phyloP scores from a whole-genome alignment of 2,888 invertebrate genomes.

The Scaptomyza flava region DNA sequence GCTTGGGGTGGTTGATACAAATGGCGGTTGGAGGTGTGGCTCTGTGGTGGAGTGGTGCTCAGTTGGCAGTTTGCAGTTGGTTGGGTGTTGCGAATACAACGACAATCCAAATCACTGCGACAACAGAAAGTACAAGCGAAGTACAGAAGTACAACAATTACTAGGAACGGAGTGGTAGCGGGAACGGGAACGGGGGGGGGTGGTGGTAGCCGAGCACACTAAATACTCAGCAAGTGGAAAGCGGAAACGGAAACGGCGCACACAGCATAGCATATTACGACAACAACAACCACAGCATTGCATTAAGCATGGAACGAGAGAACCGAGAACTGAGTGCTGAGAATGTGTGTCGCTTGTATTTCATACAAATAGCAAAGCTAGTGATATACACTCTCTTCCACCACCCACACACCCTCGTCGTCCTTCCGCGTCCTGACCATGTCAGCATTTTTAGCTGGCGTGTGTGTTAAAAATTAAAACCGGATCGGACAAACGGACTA shows the following conservation, averaged over 20 bases:
- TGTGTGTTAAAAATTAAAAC: conserved; percentile 67
- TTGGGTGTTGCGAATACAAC: conserved; percentile 25
- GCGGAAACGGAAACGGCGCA: conserved; percentile 78
- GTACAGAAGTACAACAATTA: conserved; percentile 71
- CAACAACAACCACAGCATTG: conserved; percentile 9
- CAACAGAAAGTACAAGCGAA: conserved; percentile 76
- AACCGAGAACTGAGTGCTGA: conserved; percentile 34
- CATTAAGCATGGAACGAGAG: conserved; percentile 21
- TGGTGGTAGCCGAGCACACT: conserved; percentile 43
- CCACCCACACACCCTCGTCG: background rate
- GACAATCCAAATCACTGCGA: conserved; percentile 75
- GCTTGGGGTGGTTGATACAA: background rate
- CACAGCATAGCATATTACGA: conserved; percentile 49
- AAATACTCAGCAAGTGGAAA: conserved; percentile 79
- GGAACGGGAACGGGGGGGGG: no score
- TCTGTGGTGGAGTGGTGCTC: background rate
- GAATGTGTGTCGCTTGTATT: conserved; percentile 71
- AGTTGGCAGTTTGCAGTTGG: background rate
- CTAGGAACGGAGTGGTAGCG: conserved; percentile 13
- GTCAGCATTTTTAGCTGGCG: conserved; percentile 71
- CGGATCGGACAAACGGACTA: conserved; percentile 56
- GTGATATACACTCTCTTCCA: conserved; percentile 25
- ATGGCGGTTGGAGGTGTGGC: background rate
- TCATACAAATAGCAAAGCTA: conserved; percentile 62
- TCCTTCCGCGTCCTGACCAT: conserved; percentile 48